Percentiles rank a stretch among this genome's conserved stretches.
Conservation (phyloP, 2,888 invertebrate species). For the Acleris literana region DNA sequence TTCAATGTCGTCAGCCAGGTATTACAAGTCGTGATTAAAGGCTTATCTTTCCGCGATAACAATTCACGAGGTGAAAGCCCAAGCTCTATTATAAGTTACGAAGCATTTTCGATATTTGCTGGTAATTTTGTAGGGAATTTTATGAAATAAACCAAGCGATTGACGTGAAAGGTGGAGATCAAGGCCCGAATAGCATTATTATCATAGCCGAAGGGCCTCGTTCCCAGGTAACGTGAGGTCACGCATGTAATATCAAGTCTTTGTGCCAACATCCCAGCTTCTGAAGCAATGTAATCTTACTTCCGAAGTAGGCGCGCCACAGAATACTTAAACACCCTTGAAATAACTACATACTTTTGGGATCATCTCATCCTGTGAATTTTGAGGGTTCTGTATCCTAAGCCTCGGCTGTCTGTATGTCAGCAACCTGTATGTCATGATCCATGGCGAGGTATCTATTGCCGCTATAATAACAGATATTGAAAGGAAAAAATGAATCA, state of each 20-base stretch:
- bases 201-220: slow-evolving; percentile 29
- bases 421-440: too few relatives aligned
- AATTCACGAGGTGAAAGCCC: too few relatives aligned
- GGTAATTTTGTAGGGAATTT: slow-evolving; percentile 17
- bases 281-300: slow-evolving; percentile 35
- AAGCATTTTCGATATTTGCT: slow-evolving; percentile 3
- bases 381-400: too few relatives aligned
- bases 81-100: too few relatives aligned
- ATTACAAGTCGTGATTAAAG: too few relatives aligned
- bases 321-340: slow-evolving; percentile 36
- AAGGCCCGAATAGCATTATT: slow-evolving; percentile 34
- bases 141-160: slow-evolving; percentile 25
- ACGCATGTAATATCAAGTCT: slow-evolving; percentile 36
- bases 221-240: slow-evolving; percentile 37
- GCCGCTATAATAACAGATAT: too few relatives aligned
- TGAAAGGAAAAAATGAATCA: too few relatives aligned
- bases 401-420: too few relatives aligned
- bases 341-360: slow-evolving; percentile 28
- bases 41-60: too few relatives aligned
- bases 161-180: slow-evolving; percentile 33
- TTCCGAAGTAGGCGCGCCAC: slow-evolving; percentile 33
- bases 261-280: slow-evolving; percentile 32
- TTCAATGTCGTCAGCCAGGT: too few relatives aligned
- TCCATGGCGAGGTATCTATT: too few relatives aligned
- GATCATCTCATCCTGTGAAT: slow-evolving; percentile 6